Conservation (phyloP, 92 coral and sea anemone species). For the Paramuricea clavata region DNA sequence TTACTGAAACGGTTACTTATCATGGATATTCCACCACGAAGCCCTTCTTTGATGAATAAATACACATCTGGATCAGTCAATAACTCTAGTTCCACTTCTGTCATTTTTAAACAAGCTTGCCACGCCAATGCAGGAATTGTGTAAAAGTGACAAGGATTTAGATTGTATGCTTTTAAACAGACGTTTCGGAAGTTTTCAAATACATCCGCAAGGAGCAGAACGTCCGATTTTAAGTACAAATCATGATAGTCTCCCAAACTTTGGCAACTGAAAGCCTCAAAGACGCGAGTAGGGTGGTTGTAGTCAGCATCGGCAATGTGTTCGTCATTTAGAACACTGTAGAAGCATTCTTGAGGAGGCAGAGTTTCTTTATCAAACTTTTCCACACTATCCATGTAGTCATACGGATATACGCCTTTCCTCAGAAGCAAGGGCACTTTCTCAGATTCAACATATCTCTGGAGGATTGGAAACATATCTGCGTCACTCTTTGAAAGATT, state of each 20-base stretch:
- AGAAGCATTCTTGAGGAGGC: slow-evolving; percentile 35
- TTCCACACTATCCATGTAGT: slow-evolving; percentile 17
- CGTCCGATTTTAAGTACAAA: slow-evolving; percentile 8
- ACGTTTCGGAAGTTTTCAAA: slow-evolving; percentile 51
- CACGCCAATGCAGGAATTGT: neutral
- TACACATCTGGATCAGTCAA: slow-evolving; percentile 30
- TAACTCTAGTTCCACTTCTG: neutral
- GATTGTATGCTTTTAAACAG: slow-evolving; percentile 39
- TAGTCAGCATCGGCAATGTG: slow-evolving; percentile 38
- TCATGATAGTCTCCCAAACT: neutral
- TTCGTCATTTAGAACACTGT: slow-evolving; percentile 12
- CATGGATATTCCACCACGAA: neutral
- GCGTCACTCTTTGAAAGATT: slow-evolving; percentile 52
- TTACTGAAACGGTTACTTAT: neutral
- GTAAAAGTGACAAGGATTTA: neutral
- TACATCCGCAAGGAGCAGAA: slow-evolving; percentile 51
- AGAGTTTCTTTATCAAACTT: slow-evolving; percentile 24
- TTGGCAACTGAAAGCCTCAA: neutral
- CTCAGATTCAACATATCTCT: neutral
- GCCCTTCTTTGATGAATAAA: neutral
- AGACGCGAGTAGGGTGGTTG: slow-evolving; percentile 26
- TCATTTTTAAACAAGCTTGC: slow-evolving; percentile 1
- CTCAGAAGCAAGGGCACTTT: slow-evolving; percentile 7
- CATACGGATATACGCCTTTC: slow-evolving; percentile 18
- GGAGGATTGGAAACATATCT: neutral